Conservation (phyloP, 2,888 invertebrate species). For the Mayetiola destructor region DNA sequence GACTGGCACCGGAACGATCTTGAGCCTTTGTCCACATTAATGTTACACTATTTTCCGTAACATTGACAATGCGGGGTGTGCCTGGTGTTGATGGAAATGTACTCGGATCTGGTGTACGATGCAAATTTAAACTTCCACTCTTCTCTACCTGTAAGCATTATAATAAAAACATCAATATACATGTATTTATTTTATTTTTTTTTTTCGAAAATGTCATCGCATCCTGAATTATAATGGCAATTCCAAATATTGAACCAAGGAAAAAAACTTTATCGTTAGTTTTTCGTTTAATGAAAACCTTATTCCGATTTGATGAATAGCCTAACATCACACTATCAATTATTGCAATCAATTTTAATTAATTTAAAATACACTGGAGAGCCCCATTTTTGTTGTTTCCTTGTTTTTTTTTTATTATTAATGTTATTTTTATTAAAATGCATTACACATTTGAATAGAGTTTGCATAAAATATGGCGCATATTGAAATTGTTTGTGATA, state of each 20-base stretch:
- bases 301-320: too few species aligned
- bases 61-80: slow-evolving; percentile 51
- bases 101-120: slow-evolving; percentile 55
- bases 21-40: slow-evolving; percentile 47
- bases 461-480: slow-evolving; percentile 10
- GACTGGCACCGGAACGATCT: slow-evolving; percentile 36
- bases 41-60: slow-evolving; percentile 47
- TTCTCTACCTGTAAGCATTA: slow-evolving; percentile 30
- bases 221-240: too few species aligned
- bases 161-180: too few species aligned
- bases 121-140: slow-evolving; percentile 41
- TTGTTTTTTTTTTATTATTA: background rate
- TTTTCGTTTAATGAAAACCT: too few species aligned
- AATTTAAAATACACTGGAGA: slow-evolving; percentile 10
- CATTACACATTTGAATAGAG: background rate
- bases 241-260: background rate
- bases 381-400: background rate
- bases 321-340: too few species aligned
- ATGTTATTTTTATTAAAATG: background rate
- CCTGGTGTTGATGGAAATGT: slow-evolving; percentile 59
- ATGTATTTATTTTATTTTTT: too few species aligned
- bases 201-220: too few species aligned
- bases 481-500: too few species aligned
- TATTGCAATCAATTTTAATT: slow-evolving; percentile 9
- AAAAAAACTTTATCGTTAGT: slow-evolving; percentile 4